Base-by-base conservation (phyloP, 35 echinoderm and acorn worm species). In the Eucidaris tribuloides region DNA sequence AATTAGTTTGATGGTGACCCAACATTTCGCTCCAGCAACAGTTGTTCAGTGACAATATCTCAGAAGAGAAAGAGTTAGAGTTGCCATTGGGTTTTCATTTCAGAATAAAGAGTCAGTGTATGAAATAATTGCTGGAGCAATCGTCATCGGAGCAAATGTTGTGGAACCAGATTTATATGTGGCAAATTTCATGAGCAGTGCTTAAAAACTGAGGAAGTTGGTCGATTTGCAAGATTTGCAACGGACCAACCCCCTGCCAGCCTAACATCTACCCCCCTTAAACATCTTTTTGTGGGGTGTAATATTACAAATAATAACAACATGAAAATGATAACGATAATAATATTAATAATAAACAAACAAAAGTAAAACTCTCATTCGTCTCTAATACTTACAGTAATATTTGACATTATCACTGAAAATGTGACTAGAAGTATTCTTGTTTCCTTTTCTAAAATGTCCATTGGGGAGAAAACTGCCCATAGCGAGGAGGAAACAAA, bases 361-460 rank as follows among this genome's bases (percentile, higher is more conserved):
- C 9, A 52, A 52, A 52, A 11, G 48, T 52, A 52, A 52, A 11
- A n/a, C 48, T 11, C 48, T 11, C 9, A 52, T 11, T 11, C n/a
- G n/a, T 52, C 48, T 33, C 1, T n/a, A 17, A 13, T 5, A 89
- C 87, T 89, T 68, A 91, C 82, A 18, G n/a, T 44, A 18, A 59
- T 76, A 49, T 85, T 85, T 28, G 81, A 84, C 24, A 85, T 29
- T 2, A 64, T 31, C 1, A 64, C 28, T 0, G 54, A 84, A 30
- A 99, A 61, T n/a, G 68, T 58, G 24, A 89, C 36, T 40, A 87
- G 92, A 55, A 81, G 90, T 48, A 88, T 78, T 64, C 96, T 81
- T 15, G 81, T 77, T 5, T 99, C 80, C 33, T 48, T 45, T 5
- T 93, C 66, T 46, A 99, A 44, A 37, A 99, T 85, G 45, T 80